Conservation (phyloP, 2,113 vertebrate species). For the Meles meles region DNA sequence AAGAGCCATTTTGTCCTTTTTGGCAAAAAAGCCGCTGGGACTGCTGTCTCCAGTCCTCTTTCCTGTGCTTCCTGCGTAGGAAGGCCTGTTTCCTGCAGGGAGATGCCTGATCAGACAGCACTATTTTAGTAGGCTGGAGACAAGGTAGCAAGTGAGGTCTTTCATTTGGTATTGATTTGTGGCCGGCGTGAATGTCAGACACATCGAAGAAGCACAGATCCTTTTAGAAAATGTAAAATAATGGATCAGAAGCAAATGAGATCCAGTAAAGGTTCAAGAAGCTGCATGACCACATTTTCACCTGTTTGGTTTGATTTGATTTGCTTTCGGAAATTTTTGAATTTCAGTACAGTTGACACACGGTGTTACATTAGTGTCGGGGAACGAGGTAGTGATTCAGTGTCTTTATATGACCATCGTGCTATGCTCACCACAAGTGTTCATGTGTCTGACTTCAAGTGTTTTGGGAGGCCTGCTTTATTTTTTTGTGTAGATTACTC, state of each 20-base stretch:
- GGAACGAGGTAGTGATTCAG: neutral
- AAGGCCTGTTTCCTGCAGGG: conserved; percentile 87
- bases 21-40: conserved; percentile 81
- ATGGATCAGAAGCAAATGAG: neutral
- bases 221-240: conserved; percentile 68
- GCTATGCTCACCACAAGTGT: neutral
- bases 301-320: neutral
- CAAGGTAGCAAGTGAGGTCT: conserved; percentile 70
- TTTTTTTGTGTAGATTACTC: neutral
- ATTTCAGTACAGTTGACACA: neutral
- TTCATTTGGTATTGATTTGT: conserved; percentile 74
- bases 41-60: conserved; percentile 86
- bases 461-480: neutral
- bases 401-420: neutral
- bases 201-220: conserved; percentile 61
- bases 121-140: conserved; percentile 83
- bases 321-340: neutral
- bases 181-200: conserved; percentile 71
- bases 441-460: neutral
- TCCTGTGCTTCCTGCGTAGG: conserved; percentile 86
- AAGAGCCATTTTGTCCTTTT: conserved; percentile 85
- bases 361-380: neutral
- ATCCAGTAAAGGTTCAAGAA: neutral
- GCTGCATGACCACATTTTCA: neutral
- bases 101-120: conserved; percentile 83